These are phyloP conservation scores for Helicoverpa zea DNA, from an alignment of 1,140 invertebrate species.

Conservation along the genomic window DNA sequence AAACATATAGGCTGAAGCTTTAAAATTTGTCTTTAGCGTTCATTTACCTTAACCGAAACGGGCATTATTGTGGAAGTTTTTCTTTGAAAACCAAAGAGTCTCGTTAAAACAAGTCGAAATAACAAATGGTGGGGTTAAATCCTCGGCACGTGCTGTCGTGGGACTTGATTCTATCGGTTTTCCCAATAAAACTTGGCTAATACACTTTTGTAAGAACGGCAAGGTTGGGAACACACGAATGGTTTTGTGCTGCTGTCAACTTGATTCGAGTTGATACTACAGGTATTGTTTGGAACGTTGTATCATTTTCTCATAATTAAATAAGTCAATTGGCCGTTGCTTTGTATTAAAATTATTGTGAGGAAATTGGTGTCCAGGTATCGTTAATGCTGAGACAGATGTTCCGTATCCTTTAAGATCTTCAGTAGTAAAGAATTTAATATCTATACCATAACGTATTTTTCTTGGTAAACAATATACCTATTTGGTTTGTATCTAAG, in stretches of 20 bases:
- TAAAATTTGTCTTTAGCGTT: slow-evolving; percentile 24
- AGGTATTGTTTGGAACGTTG: not conserved
- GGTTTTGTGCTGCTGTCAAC: not conserved
- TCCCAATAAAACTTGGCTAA: slow-evolving; percentile 46
- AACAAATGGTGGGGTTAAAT: slow-evolving; percentile 33
- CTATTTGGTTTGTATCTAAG: no score
- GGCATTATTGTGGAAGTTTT: slow-evolving; percentile 31
- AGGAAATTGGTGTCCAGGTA: no score
- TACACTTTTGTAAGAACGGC: slow-evolving; percentile 28
- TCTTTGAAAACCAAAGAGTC: slow-evolving; percentile 24
- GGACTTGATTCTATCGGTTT: slow-evolving; percentile 34
- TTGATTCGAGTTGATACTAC: not conserved
- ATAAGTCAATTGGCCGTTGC: no score
- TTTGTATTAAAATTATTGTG: no score
- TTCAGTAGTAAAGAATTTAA: no score
- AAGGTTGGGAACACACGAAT: not conserved
- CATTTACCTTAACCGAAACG: slow-evolving; percentile 14
- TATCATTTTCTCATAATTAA: no score
- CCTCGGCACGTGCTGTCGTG: slow-evolving; percentile 26
- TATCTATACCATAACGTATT: no score
- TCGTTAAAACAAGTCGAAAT: slow-evolving; percentile 18
- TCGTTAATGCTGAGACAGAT: no score
- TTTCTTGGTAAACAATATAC: no score
- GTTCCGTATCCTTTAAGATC: no score
- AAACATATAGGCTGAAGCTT: not conserved